Evolutionary conservation across 1,140 invertebrate genomes (phyloP), one percentile per base, ranked within the genome.

Genomic region (Epicauta chinensis): DNA sequence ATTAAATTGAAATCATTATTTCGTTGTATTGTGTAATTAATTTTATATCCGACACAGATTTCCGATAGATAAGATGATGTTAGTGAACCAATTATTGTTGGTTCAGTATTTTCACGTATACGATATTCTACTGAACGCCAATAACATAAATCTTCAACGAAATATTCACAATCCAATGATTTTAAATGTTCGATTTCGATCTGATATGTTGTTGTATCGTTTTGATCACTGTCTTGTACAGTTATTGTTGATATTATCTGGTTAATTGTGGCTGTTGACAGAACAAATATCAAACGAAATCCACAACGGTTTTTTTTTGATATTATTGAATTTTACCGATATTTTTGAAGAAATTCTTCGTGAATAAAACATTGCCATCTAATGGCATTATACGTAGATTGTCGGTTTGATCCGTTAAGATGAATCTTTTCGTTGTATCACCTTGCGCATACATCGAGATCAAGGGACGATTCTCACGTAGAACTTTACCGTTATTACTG

Each of bases 91-190:
- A 65, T 46, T 29, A 56, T 32, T 10, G 42, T 54, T 6, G 60
- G 40, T 31, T 51, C 40, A 17, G 49, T 39, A 39, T 59, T 63
- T 34, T 61, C 62, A 15, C 45, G 56, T 34, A 65, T 44, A 23
- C 49, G 50, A 43, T 65, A 65, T 10, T 36, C 52, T 12, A 45
- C 60, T 9, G 53, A 37, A 35, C 55, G 46, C 63, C 63, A 65
- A 48, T 58, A 65, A 49, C 63, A 65, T 36, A 65, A 56, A 41
- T 65, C 58, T 5, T 58, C 47, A 10, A 50, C 40, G 31, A 62
- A 49, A 29, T 55, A 39, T 47, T 63, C 62, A 43, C 63, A 65
- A 34, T 62, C 60, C 15, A 56, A 38, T 29, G 30, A 14, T 16
- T 52, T 40, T 10, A 48, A 40, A 31, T 45, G 54, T 5, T 44